Evolutionary conservation across 2,113 vertebrate genomes (phyloP), one percentile per base, ranked within the genome.

Genomic region (Melanostigma gelatinosum): DNA sequence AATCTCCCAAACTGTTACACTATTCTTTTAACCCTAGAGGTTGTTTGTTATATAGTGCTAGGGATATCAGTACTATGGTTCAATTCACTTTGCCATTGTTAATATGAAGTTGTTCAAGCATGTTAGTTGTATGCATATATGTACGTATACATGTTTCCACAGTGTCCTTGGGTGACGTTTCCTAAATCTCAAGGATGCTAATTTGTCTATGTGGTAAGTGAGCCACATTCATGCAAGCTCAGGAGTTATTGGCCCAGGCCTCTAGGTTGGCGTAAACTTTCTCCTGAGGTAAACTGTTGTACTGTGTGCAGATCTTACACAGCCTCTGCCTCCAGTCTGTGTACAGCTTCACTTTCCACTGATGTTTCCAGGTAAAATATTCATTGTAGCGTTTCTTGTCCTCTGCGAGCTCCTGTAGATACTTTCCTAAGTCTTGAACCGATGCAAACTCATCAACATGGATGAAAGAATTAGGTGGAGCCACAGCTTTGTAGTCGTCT

Each of bases 371-470:
- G 0, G 77, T 15, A 0, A 98, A 96, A 87, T 95, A 98, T 38
- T 92, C 82, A 4, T 0, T 70, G 50, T 99, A 99, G 15, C 24
- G 85, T 55, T 92, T 93, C 15, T 88, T 68, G 27, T 97, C 96
- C 10, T 60, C 9, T 15, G 84, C 84, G 64, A 98, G 87, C 58
- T 90, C 38, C 6, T 57, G 58, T 2, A 99, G 91, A 85, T 95
- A 96, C 1, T 32, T n/a, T 0, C 93, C 96, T 70, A 99, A 91
- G 22, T 96, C 94, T 0, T 79, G 88, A 7, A 90, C 24, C 0
- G 97, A 96, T 1, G 75, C 0, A 52, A 99, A 99, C 75, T 98
- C 96, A 0, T 98, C 92, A 0, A 98, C 90, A 0, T 99, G 98
- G 57, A 99, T 96, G 58, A 99, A 99, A 34, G 97, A 96, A 1